Evolutionary conservation across 2,888 invertebrate species (phyloP), one percentile per base, ranked within the genome.

Genomic region (Caenorhabditis sinica): DNA sequence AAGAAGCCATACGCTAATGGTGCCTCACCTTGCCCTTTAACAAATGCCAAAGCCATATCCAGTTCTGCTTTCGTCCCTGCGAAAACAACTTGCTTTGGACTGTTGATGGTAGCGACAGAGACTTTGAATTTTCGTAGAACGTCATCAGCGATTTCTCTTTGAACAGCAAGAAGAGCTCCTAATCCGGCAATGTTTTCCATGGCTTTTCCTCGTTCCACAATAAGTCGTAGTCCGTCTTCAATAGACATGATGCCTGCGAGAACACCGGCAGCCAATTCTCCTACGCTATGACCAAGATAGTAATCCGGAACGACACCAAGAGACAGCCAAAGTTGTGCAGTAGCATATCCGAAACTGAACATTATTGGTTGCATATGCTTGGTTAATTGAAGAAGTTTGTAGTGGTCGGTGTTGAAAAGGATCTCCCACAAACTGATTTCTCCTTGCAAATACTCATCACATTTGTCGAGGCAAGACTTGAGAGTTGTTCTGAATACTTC

Each of bases 81-180:
- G 9, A 91, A 76, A 0, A 91, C 90, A 17, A 88, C 77, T 68
- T 91, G 91, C 23, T 85, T 85, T 8, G 86, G 86, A 40, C 89
- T 89, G 76, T 91, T 91, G 11, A 85, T 56, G 0, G 90, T 87
- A 0, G 90, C 88, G 0, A 89, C 71, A 17, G 58, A 80, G 11
- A 88, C 83, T 33, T 86, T 63, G 71, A 83, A 87, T n/a, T 79
- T 74, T 13, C 68, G 66, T 13, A 86, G 75, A 11, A 85, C 82
- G 11, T 86, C 89, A 20, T 87, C 84, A 0, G 85, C 85, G 33
- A 81, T 73, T 63, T 79, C 85, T 43, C 83, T 49, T 43, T 89
- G 85, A 20, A 89, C 75, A 0, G 91, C 91, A 45, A 91, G 61
- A 81, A 91, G 84, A 1, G 85, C 87, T 25, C 90, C 91, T 49